Evolutionary conservation across 2,797 vertebrate species (phyloP), one percentile per base, ranked within the genome.

Genomic region (Otolemur crassicaudatus): DNA sequence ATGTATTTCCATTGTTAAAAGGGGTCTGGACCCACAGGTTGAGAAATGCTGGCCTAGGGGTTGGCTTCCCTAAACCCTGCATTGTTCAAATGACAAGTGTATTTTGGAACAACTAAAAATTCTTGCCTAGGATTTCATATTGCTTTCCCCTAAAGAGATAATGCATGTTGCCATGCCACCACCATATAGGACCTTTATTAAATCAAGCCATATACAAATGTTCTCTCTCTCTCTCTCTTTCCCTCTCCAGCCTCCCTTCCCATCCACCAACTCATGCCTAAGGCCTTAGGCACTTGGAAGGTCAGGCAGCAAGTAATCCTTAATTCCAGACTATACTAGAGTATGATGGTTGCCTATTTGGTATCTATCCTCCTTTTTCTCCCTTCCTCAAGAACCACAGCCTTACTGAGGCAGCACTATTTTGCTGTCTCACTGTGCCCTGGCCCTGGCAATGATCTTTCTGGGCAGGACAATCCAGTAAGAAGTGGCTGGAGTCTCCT

Each of bases 111-210:
- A 76, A 13, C 8, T 61, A 65, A 58, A 46, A 34, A 72, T 65
- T 56, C 22, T 94, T 70, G 13, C 29, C 70, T 67, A 79, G 11
- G 17, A 49, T 60, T 73, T 49, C 40, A 7, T 20, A 29, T 43
- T 93, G 34, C 34, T 95, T 94, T 53, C 25, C 58, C n/a, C 31
- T 90, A 20, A 90, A 65, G 43, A 67, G 63, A 83, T 17, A 22
- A 3, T 10, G 7, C 10, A 9, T 60, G 72, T 56, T 90, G 11
- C 40, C n/a, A 90, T 3, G 7, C 17, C 11, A 40, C 10, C 11
- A 31, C 10, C 72, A 49, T 67, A 37, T 14, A 80, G 11, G 5
- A 60, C n/a, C 7, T 73, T 58, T 90, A 17, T 69, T 93, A 73
- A 94, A 69, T 27, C 13, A 58, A 37, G 20, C 5, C 29, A 7